Evolutionary conservation across 2,797 vertebrate genomes (phyloP), one percentile per base, ranked within the genome.

Genomic region (Poecilia wingei): DNA sequence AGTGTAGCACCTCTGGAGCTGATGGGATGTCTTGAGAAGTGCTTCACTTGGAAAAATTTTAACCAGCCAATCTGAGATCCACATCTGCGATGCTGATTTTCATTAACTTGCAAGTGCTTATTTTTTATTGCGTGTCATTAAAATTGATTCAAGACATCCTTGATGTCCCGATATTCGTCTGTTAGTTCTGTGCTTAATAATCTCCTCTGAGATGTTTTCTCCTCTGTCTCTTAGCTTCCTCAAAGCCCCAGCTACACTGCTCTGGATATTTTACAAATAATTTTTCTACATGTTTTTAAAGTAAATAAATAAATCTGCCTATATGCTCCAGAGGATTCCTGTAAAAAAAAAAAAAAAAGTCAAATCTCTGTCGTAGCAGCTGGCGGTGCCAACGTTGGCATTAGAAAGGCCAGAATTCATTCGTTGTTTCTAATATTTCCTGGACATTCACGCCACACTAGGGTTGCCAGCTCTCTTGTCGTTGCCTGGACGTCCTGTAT

Each of bases 81-180:
- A 4, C 64, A 12, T 68, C 51, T 18, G 72, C 45, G 7, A 66
- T 36, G 14, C 75, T 39, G 49, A 57, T 68, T 61, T 79, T 86
- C 72, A 85, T 74, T 57, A 78, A 85, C 82, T 76, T 88, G 79
- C 43, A 82, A 86, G 90, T 78, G 12, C 74, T 75, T 1, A 13
- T 79, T 82, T 86, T 49, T 33, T 36, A 70, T 87, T 82, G 82
- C 79, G 79, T 85, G 76, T 53, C 13, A 1, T 43, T 69, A n/a
- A 18, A 28, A 45, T 46, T 28, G 1, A 31, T 46, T 28, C 7
- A 46, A n/a, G 6, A 6, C 41, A 28, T 18, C 43, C 68, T 46
- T 28, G 25, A 71, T 46, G 68, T 71, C 41, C 68, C 46, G 68
- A 46, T 46, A n/a, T 18, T 13, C 0, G 14, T 70, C 68, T 45